These are phyloP conservation scores for Drosophila albomicans DNA, from an alignment of 1,140 invertebrate species.

Conservation along the genomic window DNA sequence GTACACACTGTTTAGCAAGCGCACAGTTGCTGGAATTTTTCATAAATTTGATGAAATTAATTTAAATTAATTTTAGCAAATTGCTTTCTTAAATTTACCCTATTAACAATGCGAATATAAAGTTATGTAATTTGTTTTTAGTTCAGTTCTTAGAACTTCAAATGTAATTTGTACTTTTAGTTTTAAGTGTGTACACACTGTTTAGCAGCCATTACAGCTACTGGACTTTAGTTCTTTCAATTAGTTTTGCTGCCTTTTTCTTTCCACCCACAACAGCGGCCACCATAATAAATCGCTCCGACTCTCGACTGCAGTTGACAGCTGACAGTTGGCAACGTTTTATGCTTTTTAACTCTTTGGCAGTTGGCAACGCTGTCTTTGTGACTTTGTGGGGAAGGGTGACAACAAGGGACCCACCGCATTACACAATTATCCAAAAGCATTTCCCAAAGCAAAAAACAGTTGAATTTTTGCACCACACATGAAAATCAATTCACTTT, in stretches of 20 bases:
- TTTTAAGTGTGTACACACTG: conserved; percentile 10
- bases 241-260: conserved; percentile 30
- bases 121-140: not conserved
- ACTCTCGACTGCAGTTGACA: conserved; percentile 33
- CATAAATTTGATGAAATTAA: too few relatives aligned
- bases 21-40: too few relatives aligned
- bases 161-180: not conserved
- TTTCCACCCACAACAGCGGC: conserved; percentile 39
- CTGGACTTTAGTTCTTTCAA: conserved; percentile 35
- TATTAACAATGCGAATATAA: not conserved
- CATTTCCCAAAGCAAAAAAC: conserved; percentile 47
- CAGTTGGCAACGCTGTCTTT: conserved; percentile 40
- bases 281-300: conserved; percentile 58
- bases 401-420: conserved; percentile 11
- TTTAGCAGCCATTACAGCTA: not conserved
- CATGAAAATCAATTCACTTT: conserved; percentile 66
- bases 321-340: conserved; percentile 55
- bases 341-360: conserved; percentile 22
- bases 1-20: too few relatives aligned
- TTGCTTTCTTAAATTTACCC: too few relatives aligned
- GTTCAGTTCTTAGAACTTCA: not conserved
- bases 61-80: too few relatives aligned
- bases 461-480: conserved; percentile 45
- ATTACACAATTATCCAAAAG: conserved; percentile 70
- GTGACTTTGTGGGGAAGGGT: conserved; percentile 6